Conservation (phyloP, 92 coral and sea anemone genomes). For the Epizoanthus fatuus region DNA sequence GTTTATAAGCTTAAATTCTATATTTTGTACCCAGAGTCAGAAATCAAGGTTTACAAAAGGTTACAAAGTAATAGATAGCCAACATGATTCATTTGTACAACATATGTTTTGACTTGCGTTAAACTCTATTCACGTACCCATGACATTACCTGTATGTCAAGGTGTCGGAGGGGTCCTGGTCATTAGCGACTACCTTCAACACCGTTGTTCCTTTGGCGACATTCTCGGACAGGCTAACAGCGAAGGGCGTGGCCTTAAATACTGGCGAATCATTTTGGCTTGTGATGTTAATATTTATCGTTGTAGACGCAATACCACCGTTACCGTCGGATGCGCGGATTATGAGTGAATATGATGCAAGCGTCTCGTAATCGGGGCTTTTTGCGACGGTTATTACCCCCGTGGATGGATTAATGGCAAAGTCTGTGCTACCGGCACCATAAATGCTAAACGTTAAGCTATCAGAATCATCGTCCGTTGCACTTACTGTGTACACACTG, state of each 20-base stretch:
- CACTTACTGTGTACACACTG: constrained; percentile 73
- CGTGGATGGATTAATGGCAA: constrained; percentile 69
- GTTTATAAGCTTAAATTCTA: too few relatives aligned
- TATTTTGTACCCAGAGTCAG: too few relatives aligned
- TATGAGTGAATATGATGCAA: constrained; percentile 60
- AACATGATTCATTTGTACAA: too few relatives aligned
- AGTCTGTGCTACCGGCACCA: constrained; percentile 76
- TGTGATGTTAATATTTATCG: constrained; percentile 63
- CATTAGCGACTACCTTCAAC: constrained; percentile 62
- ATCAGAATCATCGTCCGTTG: constrained; percentile 71
- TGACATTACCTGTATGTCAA: constrained; percentile 36
- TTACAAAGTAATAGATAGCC: too few relatives aligned
- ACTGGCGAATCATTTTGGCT: constrained; percentile 60
- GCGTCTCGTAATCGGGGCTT: constrained; percentile 64
- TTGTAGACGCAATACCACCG: constrained; percentile 57
- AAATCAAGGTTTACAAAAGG: too few relatives aligned
- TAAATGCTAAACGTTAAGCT: constrained; percentile 46
- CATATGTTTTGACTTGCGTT: too few relatives aligned
- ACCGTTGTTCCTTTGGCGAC: constrained; percentile 64
- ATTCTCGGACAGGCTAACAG: constrained; percentile 62
- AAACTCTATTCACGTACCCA: too few relatives aligned
- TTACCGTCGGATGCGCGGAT: constrained; percentile 67
- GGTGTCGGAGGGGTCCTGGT: constrained; percentile 64
- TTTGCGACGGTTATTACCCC: constrained; percentile 75
- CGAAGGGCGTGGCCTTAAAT: constrained; percentile 63